A percentile compares a stretch with the other conserved stretches of the same genome.
Conservation (phyloP, 2,797 vertebrate genomes). For the Lagocephalus sceleratus region DNA sequence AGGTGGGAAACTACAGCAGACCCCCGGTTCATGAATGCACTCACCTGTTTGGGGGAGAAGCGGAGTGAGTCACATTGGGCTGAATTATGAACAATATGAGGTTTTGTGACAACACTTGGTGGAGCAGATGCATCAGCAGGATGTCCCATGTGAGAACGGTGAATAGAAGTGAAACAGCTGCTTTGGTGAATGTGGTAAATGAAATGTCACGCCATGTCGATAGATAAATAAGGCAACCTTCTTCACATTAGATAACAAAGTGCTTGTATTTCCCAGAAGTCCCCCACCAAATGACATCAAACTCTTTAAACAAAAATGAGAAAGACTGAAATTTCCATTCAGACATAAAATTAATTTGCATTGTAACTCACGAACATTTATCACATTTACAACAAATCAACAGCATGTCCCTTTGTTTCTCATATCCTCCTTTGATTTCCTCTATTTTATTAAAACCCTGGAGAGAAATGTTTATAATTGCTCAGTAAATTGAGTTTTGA, state of each 20-base stretch:
- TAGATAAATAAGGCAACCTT: not conserved
- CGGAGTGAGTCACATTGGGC: conserved; percentile 15
- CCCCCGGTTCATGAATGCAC: conserved; percentile 19
- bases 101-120: not conserved
- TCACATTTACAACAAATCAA: not conserved
- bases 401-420: conserved; percentile 8
- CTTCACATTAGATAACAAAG: no score
- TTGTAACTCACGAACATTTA: no score
- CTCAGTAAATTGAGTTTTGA: no score
- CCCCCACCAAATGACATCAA: not conserved
- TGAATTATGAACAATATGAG: conserved; percentile 13
- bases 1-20: conserved; percentile 7
- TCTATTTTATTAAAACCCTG: conserved; percentile 1
- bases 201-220: conserved; percentile 31
- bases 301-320: no score
- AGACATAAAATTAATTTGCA: no score
- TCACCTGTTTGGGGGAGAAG: conserved; percentile 6
- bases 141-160: conserved; percentile 47
- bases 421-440: conserved; percentile 10
- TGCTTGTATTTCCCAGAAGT: not conserved
- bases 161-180: conserved; percentile 60
- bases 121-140: conserved; percentile 43
- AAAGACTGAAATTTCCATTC: no score
- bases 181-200: conserved; percentile 34
- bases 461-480: not conserved